A percentile compares a stretch with the other conserved stretches of the same genome.
phyloP scores from a whole-genome alignment of 2,113 vertebrate genomes.

The Colinus virginianus region DNA sequence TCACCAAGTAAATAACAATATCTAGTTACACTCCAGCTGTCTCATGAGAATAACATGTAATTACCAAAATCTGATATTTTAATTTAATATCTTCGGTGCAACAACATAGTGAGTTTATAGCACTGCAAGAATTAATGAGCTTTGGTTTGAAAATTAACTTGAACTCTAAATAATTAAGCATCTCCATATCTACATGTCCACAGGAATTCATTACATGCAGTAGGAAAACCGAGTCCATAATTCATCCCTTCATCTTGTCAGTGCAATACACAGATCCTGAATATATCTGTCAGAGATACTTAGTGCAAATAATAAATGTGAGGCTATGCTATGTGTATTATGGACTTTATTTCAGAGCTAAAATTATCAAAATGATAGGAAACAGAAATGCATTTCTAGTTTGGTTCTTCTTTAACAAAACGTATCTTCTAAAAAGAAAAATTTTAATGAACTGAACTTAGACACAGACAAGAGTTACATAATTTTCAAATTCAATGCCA shows the following conservation, averaged over 20 bases:
- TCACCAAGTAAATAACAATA: conserved; percentile 49
- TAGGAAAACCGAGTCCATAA: neutral
- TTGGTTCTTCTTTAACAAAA: neutral
- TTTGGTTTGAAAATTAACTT: conserved; percentile 33
- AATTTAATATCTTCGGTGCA: conserved; percentile 7
- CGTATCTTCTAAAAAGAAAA: neutral
- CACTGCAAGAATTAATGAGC: conserved; percentile 33
- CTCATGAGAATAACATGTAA: conserved; percentile 35
- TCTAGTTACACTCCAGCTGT: conserved; percentile 24
- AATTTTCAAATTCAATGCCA: neutral
- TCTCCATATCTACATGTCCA: neutral
- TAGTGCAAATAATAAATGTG: neutral
- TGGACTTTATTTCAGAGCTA: neutral
- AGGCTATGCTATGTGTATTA: neutral
- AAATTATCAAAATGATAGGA: neutral
- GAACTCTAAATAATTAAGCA: conserved; percentile 44
- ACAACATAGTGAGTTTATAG: neutral
- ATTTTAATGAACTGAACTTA: neutral
- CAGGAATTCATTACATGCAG: neutral
- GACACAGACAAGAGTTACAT: neutral
- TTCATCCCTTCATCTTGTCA: neutral
- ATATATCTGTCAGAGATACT: neutral
- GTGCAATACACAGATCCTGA: neutral
- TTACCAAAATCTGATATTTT: conserved; percentile 45
- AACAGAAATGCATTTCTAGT: neutral